Conservation (phyloP, 2,113 vertebrate species). For the Pseudorhombus dupliciocellatus region DNA sequence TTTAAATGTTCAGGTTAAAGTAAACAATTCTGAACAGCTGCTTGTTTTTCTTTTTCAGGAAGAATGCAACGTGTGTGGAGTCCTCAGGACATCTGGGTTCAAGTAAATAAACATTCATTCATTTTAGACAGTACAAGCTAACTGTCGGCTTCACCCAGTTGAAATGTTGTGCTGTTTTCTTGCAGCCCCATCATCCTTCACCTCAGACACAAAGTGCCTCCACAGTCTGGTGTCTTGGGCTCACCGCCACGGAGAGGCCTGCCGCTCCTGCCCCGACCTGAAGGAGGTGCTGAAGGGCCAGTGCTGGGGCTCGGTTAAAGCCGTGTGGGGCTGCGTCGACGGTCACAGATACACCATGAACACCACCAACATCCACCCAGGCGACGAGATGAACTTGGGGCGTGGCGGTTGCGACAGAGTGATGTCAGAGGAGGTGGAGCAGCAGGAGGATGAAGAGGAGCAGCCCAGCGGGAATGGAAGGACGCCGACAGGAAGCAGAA, state of each 20-base stretch:
- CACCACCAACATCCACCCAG: not conserved
- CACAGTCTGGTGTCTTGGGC: conserved; percentile 88
- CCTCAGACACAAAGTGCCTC: conserved; percentile 86
- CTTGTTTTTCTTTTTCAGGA: conserved; percentile 62
- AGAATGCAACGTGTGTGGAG: conserved; percentile 39
- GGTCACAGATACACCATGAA: conserved; percentile 92
- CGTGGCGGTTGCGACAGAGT: conserved; percentile 4
- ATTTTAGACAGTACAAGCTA: too few relatives aligned
- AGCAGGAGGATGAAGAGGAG: conserved; percentile 4
- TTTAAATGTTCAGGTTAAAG: not conserved
- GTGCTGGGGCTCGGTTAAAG: conserved; percentile 86
- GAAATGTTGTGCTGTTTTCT: not conserved
- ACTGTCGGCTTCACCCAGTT: not conserved
- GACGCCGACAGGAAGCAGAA: not conserved
- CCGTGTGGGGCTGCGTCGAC: conserved; percentile 87
- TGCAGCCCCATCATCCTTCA: conserved; percentile 71
- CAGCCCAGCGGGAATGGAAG: not conserved
- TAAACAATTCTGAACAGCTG: not conserved
- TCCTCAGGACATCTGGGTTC: conserved; percentile 28
- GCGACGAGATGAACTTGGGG: not conserved
- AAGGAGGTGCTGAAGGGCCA: conserved; percentile 86
- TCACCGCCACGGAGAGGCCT: conserved; percentile 86
- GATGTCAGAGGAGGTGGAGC: conserved; percentile 34
- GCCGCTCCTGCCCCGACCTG: conserved; percentile 84
- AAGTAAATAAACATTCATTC: conserved; percentile 36